These are phyloP conservation scores for Rhagonycha fulva DNA, from an alignment of 2,888 invertebrate species.

Conservation along the genomic window DNA sequence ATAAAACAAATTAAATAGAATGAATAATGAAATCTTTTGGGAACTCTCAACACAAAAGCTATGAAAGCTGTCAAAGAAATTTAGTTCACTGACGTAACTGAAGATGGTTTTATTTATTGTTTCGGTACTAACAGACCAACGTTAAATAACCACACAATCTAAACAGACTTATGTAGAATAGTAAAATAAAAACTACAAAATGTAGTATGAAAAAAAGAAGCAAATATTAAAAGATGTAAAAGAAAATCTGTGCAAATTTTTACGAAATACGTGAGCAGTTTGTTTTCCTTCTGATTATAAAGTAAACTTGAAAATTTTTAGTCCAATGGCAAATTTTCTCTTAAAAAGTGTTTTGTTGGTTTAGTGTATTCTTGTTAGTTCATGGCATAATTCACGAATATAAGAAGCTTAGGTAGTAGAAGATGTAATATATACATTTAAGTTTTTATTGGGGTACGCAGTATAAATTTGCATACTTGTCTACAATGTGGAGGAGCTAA, in stretches of 20 bases:
- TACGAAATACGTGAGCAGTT: neutral
- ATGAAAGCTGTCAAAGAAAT: neutral
- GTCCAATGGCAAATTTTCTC: neutral
- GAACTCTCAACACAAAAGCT: neutral
- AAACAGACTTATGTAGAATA: neutral
- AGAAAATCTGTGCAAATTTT: neutral
- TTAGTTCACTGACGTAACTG: neutral
- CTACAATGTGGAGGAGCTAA: neutral
- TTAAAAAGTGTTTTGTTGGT: neutral
- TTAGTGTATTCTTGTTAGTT: neutral
- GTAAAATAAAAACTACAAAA: neutral
- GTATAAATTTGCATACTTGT: neutral
- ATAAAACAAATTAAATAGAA: neutral
- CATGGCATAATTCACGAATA: neutral
- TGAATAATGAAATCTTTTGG: neutral
- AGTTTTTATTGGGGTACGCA: neutral
- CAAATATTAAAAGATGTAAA: neutral
- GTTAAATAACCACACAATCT: neutral
- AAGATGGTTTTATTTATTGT: neutral
- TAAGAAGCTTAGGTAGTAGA: neutral
- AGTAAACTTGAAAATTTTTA: neutral
- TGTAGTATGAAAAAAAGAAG: neutral
- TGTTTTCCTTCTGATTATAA: neutral
- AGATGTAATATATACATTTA: neutral
- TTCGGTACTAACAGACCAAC: neutral